These are phyloP conservation scores for Delia radicum DNA, from an alignment of 1,140 invertebrate genomes.

Conservation along the genomic window DNA sequence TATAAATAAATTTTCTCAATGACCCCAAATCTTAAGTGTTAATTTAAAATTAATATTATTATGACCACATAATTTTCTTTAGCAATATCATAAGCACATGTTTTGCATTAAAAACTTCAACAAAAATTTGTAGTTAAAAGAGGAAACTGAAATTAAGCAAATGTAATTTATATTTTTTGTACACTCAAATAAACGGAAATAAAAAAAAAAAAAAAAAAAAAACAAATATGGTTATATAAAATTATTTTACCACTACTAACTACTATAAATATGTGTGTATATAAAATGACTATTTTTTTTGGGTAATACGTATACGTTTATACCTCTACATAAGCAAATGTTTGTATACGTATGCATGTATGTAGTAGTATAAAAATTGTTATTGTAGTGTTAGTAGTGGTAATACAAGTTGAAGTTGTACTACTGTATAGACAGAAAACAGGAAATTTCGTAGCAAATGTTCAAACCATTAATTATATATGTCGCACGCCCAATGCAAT, in stretches of 20 bases:
- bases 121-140: no score
- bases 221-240: background rate
- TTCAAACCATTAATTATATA: conserved; percentile 29
- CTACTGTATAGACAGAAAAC: conserved; percentile 8
- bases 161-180: background rate
- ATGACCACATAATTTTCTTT: no score
- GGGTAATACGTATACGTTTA: background rate
- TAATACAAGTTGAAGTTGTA: no score
- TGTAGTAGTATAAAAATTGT: background rate
- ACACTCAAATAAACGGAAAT: background rate
- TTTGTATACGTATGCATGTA: background rate
- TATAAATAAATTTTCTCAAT: no score
- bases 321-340: background rate
- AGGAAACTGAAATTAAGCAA: background rate
- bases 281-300: background rate
- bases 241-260: background rate
- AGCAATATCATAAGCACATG: no score
- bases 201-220: background rate
- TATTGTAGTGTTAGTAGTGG: background rate
- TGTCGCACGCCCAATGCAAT: conserved; percentile 29
- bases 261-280: background rate
- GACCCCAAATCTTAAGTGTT: no score
- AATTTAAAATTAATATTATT: no score
- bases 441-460: conserved; percentile 25
- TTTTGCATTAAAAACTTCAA: no score